A percentile compares a stretch with the other conserved stretches of the same genome.
These are phyloP conservation scores for Acronicta aceris DNA, from an alignment of 2,888 invertebrate genomes.

Conservation along the genomic window DNA sequence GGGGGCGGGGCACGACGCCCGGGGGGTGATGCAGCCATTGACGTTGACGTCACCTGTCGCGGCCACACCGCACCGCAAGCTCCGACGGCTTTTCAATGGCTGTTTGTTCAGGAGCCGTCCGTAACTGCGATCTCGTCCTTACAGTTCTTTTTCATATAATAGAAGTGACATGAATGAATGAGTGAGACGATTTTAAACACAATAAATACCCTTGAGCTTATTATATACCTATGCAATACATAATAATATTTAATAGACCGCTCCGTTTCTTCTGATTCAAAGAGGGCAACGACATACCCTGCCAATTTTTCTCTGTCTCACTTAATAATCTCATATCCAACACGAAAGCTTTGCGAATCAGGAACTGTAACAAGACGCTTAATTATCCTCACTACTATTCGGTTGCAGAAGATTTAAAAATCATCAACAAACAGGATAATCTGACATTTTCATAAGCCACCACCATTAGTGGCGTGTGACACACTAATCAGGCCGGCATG, in stretches of 20 bases:
- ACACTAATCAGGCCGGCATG: constrained; percentile 17
- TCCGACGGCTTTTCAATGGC: constrained; percentile 14
- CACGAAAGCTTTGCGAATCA: not conserved
- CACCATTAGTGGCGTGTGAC: constrained; percentile 29
- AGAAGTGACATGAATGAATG: not conserved
- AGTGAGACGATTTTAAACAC: no score
- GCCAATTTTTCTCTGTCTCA: no score
- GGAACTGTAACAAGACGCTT: not conserved
- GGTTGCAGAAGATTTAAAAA: constrained; percentile 14
- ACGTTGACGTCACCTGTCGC: constrained; percentile 14
- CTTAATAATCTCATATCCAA: not conserved
- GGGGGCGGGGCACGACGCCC: not conserved
- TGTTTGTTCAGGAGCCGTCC: constrained; percentile 10
- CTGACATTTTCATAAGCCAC: constrained; percentile 28
- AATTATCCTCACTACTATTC: not conserved
- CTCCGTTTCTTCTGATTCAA: no score
- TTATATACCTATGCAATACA: no score
- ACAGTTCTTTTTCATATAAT: not conserved
- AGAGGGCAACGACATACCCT: no score
- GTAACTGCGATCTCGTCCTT: constrained; percentile 8
- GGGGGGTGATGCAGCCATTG: constrained; percentile 17
- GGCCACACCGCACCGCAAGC: constrained; percentile 13
- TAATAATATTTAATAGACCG: no score
- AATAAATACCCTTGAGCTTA: no score
- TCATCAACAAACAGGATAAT: constrained; percentile 18